These are phyloP conservation scores for Hypomecis punctinalis DNA, from an alignment of 2,888 invertebrate species.

Conservation along the genomic window DNA sequence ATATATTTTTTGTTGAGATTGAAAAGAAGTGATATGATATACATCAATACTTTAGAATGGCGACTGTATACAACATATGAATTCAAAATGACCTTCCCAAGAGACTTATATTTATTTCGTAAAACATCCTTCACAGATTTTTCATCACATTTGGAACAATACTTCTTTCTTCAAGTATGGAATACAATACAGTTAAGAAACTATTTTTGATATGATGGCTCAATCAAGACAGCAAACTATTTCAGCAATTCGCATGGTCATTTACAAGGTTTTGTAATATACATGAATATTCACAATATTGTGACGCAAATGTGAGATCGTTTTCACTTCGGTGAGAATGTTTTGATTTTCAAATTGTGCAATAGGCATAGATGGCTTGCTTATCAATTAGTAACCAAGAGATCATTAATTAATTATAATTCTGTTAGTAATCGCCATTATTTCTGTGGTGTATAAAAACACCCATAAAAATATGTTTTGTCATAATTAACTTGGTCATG, in stretches of 20 bases:
- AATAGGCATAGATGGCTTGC: constrained; percentile 33
- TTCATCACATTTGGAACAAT: constrained; percentile 28
- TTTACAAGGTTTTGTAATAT: constrained; percentile 22
- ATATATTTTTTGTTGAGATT: not conserved
- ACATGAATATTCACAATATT: constrained; percentile 27
- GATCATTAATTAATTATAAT: too few species aligned
- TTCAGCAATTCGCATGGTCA: constrained; percentile 17
- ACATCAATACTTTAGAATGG: not conserved
- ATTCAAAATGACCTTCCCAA: constrained; percentile 23
- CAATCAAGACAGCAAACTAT: constrained; percentile 13
- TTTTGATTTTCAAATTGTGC: constrained; percentile 8
- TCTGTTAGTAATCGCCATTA: too few species aligned
- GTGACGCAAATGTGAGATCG: constrained; percentile 6
- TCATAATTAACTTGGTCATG: too few species aligned
- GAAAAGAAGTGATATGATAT: not conserved
- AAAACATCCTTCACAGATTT: constrained; percentile 22
- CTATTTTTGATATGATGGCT: constrained; percentile 18
- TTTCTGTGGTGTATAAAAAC: too few species aligned
- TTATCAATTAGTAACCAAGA: too few species aligned
- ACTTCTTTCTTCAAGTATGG: constrained; percentile 27
- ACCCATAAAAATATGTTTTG: too few species aligned
- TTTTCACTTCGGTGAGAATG: constrained; percentile 25
- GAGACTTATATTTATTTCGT: constrained; percentile 18
- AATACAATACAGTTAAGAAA: constrained; percentile 27
- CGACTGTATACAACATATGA: not conserved